phyloP scores from a whole-genome alignment of 2,113 vertebrate species.

The Oophaga pumilio region DNA sequence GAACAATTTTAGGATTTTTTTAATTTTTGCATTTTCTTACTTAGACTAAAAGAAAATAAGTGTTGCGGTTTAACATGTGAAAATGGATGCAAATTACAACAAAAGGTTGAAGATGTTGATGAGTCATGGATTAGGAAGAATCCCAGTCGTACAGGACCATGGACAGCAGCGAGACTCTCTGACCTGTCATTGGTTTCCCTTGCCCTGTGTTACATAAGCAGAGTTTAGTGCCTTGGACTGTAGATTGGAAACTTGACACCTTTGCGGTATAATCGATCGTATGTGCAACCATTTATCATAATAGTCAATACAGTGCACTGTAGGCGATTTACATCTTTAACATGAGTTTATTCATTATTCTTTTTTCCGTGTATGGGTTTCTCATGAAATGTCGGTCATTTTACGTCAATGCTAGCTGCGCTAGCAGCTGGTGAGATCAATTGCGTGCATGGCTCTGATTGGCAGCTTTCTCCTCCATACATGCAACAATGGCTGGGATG shows the following conservation, averaged over 20 bases:
- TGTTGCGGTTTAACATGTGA: neutral
- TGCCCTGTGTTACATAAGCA: neutral
- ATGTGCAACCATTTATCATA: neutral
- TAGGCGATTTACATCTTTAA: neutral
- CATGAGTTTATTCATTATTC: neutral
- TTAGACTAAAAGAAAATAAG: neutral
- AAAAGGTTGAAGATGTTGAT: neutral
- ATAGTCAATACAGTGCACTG: neutral
- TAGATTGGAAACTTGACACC: neutral
- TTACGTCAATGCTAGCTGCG: too few relatives aligned
- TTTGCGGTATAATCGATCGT: neutral
- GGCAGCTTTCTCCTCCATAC: too few relatives aligned
- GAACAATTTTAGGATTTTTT: too few relatives aligned
- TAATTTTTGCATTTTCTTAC: too few relatives aligned
- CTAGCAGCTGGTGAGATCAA: too few relatives aligned
- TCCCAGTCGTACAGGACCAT: constrained; percentile 46
- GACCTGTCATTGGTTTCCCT: constrained; percentile 23
- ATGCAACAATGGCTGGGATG: too few relatives aligned
- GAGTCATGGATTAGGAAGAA: constrained; percentile 29
- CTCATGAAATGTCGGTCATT: neutral
- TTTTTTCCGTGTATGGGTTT: neutral
- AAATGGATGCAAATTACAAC: neutral
- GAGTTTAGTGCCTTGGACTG: too few relatives aligned
- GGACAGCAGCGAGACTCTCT: constrained; percentile 46
- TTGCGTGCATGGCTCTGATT: too few relatives aligned